phyloP scores from a whole-genome alignment of 2,888 invertebrate species.

The Amphipoea oculea region DNA sequence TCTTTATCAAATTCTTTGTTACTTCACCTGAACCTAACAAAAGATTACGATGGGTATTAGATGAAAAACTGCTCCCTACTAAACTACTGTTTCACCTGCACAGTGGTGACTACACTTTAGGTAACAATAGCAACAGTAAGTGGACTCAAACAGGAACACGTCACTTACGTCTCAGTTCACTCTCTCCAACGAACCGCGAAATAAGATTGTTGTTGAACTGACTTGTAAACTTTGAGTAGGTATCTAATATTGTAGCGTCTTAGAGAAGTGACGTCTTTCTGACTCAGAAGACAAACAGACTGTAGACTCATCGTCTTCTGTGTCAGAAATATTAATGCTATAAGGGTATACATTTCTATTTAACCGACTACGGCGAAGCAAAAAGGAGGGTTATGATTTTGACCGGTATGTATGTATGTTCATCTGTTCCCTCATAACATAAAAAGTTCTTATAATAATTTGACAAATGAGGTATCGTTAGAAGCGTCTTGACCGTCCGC shows the following conservation, averaged over 20 bases:
- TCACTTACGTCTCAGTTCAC: slow-evolving; percentile 47
- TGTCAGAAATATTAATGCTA: not conserved
- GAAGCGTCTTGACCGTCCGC: too few species aligned
- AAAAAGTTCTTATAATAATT: too few species aligned
- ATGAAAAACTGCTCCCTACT: not conserved
- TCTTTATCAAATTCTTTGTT: not conserved
- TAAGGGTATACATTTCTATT: not conserved
- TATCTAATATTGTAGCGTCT: not conserved
- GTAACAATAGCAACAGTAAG: slow-evolving; percentile 55
- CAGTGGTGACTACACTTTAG: not conserved
- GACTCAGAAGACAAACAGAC: too few species aligned
- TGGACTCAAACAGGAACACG: slow-evolving; percentile 54
- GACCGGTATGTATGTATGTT: too few species aligned
- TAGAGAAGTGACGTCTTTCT: too few species aligned
- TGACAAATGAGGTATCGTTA: too few species aligned
- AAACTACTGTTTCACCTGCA: slow-evolving; percentile 24
- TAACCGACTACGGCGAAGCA: too few species aligned
- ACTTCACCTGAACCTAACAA: not conserved
- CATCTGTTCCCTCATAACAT: too few species aligned
- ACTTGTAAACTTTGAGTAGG: not conserved
- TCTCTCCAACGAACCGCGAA: slow-evolving; percentile 40
- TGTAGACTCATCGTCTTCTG: too few species aligned
- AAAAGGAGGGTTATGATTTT: too few species aligned
- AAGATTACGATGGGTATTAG: not conserved
- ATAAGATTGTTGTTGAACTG: slow-evolving; percentile 26